phyloP scores from a whole-genome alignment of 1,140 invertebrate species.

The Drosophila serrata region DNA sequence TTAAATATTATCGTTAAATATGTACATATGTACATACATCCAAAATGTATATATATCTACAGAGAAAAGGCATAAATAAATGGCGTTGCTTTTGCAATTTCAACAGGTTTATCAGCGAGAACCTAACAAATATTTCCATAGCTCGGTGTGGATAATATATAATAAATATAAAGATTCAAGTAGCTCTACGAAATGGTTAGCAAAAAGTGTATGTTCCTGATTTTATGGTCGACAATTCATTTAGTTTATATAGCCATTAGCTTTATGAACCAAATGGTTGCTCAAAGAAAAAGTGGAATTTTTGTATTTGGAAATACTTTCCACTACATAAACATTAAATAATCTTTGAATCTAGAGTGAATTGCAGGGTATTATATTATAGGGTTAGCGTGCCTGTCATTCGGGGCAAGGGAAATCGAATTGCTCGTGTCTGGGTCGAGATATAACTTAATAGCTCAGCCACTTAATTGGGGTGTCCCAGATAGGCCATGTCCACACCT shows the following conservation, averaged over 20 bases:
- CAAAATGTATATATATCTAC: neutral
- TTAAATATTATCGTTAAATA: slow-evolving; percentile 12
- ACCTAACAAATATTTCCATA: slow-evolving; percentile 4
- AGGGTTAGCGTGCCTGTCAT: neutral
- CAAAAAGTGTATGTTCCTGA: neutral
- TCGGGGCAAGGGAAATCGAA: slow-evolving; percentile 15
- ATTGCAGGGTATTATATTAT: neutral
- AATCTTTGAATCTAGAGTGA: neutral
- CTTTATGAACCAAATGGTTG: neutral
- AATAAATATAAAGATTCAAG: neutral
- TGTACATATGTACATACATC: neutral
- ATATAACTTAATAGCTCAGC: slow-evolving; percentile 26
- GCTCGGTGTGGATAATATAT: neutral
- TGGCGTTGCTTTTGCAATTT: slow-evolving; percentile 6
- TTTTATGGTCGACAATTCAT: slow-evolving; percentile 4
- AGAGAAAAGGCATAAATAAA: neutral
- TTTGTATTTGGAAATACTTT: neutral
- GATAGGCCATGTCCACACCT: slow-evolving; percentile 31
- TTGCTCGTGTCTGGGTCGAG: slow-evolving; percentile 13
- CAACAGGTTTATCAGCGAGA: slow-evolving; percentile 2
- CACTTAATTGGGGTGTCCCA: slow-evolving; percentile 37
- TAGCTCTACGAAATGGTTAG: neutral
- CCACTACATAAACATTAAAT: neutral
- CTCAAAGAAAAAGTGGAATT: neutral
- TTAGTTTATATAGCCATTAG: neutral